A percentile compares a stretch with the other conserved stretches of the same genome.
phyloP scores from a whole-genome alignment of 2,888 invertebrate genomes.

The Eueremaeus valkanovi region DNA sequence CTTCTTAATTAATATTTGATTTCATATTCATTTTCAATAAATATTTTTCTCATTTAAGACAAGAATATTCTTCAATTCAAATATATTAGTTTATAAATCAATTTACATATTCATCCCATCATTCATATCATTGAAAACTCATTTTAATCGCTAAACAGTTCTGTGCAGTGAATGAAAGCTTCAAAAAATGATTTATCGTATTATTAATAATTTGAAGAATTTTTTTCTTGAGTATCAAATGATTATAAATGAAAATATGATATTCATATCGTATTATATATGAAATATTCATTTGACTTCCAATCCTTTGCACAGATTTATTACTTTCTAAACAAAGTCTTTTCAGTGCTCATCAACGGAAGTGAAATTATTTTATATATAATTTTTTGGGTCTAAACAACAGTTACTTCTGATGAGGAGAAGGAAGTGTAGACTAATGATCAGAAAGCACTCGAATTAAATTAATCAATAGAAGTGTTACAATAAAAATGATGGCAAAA shows the following conservation, averaged over 20 bases:
- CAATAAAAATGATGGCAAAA: constrained; percentile 4
- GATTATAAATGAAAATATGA: background rate
- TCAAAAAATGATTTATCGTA: constrained; percentile 2
- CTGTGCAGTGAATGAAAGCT: background rate
- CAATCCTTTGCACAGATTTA: background rate
- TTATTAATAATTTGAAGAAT: background rate
- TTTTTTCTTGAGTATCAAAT: background rate
- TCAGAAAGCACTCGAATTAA: constrained; percentile 21
- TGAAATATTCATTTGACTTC: background rate
- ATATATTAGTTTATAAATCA: too few species aligned
- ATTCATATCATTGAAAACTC: background rate
- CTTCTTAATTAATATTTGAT: too few species aligned
- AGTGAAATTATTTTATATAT: background rate
- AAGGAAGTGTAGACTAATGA: constrained; percentile 22
- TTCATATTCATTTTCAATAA: too few species aligned
- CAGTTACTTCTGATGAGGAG: background rate
- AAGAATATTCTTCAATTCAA: too few species aligned
- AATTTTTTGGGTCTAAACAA: background rate
- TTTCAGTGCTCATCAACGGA: background rate
- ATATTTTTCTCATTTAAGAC: too few species aligned
- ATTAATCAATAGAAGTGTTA: constrained; percentile 9
- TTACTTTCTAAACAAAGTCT: background rate
- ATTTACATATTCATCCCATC: too few species aligned
- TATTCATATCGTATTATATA: constrained; percentile 4
- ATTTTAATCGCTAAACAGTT: background rate